Percentiles rank a stretch among this genome's conserved stretches.
Evolutionary conservation across 2,888 invertebrate species (phyloP).

Genomic region (Bruchidius siliquastri): DNA sequence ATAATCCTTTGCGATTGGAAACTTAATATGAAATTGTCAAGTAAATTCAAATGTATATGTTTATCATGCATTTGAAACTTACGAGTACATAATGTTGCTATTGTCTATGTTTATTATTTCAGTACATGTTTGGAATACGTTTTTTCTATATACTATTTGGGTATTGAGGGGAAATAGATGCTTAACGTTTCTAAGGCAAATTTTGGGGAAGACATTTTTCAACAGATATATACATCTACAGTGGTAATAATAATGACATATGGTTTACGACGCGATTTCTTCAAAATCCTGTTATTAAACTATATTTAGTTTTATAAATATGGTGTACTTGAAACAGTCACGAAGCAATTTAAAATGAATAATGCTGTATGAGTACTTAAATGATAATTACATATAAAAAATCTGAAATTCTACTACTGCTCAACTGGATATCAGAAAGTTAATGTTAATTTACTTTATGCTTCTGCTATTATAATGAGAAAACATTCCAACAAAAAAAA

Average conservation of each 20-base stretch:
- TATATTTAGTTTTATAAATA: too few relatives aligned
- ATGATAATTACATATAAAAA: too few relatives aligned
- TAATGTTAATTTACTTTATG: too few relatives aligned
- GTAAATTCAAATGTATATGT: background rate
- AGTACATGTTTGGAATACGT: background rate
- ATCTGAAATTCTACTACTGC: too few relatives aligned
- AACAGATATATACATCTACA: background rate
- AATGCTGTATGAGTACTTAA: too few relatives aligned
- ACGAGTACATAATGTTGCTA: background rate
- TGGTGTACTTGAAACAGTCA: too few relatives aligned
- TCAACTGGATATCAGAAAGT: too few relatives aligned
- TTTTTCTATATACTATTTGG: background rate
- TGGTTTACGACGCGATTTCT: background rate
- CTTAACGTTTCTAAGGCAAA: slow-evolving; percentile 25
- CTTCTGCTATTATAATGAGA: too few relatives aligned
- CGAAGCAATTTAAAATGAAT: too few relatives aligned
- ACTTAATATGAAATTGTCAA: background rate
- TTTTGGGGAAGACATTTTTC: slow-evolving; percentile 30
- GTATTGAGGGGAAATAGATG: background rate
- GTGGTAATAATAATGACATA: slow-evolving; percentile 8
- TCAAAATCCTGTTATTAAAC: too few relatives aligned
- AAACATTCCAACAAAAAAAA: too few relatives aligned
- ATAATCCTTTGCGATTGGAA: background rate
- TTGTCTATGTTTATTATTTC: background rate
- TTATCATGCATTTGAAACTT: background rate